These are phyloP conservation scores for Chloroclysta siterata DNA, from an alignment of 2,888 invertebrate genomes.

Conservation along the genomic window DNA sequence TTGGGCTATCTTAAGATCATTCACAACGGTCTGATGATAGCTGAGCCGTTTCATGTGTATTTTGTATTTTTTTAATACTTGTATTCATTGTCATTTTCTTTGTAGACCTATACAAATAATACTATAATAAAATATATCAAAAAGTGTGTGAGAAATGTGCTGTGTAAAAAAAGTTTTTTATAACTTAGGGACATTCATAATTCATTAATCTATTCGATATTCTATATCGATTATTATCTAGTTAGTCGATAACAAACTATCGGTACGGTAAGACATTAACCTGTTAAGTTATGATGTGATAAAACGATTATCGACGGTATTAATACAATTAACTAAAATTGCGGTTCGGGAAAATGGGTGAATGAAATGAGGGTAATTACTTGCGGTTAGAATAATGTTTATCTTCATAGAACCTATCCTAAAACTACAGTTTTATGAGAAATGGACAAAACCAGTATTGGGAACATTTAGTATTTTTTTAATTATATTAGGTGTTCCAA, in stretches of 20 bases:
- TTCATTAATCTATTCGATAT: not conserved
- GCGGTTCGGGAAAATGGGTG: constrained; percentile 3
- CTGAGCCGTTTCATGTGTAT: too few relatives aligned
- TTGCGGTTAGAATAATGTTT: not conserved
- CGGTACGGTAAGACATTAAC: constrained; percentile 4
- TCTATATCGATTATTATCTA: not conserved
- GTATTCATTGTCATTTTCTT: too few relatives aligned
- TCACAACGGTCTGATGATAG: too few relatives aligned
- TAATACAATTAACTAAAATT: constrained; percentile 7
- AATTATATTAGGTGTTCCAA: too few relatives aligned
- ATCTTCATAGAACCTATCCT: not conserved
- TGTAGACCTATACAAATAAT: too few relatives aligned
- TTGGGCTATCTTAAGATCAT: too few relatives aligned
- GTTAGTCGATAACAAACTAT: constrained; percentile 17
- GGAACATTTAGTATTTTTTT: too few relatives aligned
- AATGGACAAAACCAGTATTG: too few relatives aligned
- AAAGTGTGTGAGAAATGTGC: too few relatives aligned
- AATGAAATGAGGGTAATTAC: not conserved
- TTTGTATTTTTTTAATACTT: too few relatives aligned
- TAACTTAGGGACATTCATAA: not conserved
- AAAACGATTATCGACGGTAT: constrained; percentile 8
- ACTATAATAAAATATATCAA: too few relatives aligned
- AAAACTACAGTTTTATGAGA: not conserved
- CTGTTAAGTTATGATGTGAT: constrained; percentile 13
- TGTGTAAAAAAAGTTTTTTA: too few relatives aligned